Conservation (phyloP, 2,888 invertebrate species). For the Notocelia uddmanniana region DNA sequence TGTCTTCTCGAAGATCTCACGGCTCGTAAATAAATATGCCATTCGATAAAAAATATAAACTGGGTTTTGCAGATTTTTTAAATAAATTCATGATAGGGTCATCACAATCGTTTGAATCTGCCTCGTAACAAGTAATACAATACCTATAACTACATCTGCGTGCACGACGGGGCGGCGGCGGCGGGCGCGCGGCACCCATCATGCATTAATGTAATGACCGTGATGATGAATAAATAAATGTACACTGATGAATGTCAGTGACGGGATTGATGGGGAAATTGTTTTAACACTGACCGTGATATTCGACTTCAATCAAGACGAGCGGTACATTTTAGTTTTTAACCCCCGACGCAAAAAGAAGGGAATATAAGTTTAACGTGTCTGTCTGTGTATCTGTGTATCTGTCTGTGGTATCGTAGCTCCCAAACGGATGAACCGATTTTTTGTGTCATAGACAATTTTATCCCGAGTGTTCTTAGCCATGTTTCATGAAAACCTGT, state of each 20-base stretch:
- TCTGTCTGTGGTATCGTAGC: too few relatives aligned
- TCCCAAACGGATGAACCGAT: too few relatives aligned
- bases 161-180: conserved; percentile 13
- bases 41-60: too few relatives aligned
- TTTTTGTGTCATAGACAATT: too few relatives aligned
- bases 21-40: too few relatives aligned
- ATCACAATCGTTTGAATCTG: conserved; percentile 13
- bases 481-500: too few relatives aligned
- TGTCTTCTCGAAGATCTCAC: too few relatives aligned
- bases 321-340: too few relatives aligned
- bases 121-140: conserved; percentile 19
- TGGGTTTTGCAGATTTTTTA: background rate
- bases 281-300: background rate
- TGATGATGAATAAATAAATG: conserved; percentile 23
- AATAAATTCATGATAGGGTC: background rate
- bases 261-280: background rate
- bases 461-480: too few relatives aligned
- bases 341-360: too few relatives aligned
- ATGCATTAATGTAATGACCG: background rate
- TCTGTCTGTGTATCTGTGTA: too few relatives aligned
- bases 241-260: conserved; percentile 14
- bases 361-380: too few relatives aligned
- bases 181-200: conserved; percentile 4
- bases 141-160: conserved; percentile 30
- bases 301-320: background rate